These are phyloP conservation scores for Ormia ochracea DNA, from an alignment of 2,888 invertebrate genomes.

Conservation along the genomic window DNA sequence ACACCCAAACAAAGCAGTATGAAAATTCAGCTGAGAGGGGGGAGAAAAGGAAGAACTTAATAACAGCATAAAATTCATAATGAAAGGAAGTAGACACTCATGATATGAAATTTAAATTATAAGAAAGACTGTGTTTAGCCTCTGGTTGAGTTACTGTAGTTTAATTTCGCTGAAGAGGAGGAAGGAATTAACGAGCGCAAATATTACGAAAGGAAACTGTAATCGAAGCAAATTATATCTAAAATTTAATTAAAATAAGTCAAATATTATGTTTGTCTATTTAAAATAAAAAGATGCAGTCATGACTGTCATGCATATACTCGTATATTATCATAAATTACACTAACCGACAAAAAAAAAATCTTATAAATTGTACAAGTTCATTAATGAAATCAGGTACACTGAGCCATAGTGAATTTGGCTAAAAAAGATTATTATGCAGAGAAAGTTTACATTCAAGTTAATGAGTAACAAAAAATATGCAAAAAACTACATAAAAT, in stretches of 20 bases:
- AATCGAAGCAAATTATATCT: not conserved
- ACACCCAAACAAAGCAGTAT: not conserved
- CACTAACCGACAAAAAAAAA: not conserved
- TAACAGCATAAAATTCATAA: constrained; percentile 25
- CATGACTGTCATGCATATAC: not conserved
- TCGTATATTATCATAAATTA: not conserved
- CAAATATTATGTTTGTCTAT: not conserved
- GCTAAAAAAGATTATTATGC: no score
- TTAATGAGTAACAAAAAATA: no score
- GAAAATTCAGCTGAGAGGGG: not conserved
- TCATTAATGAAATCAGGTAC: not conserved
- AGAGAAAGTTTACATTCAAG: no score
- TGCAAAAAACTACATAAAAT: no score
- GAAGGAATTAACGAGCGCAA: not conserved
- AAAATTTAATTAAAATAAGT: not conserved
- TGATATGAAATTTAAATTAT: constrained; percentile 23
- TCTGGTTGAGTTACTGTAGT: not conserved
- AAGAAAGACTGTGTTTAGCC: not conserved
- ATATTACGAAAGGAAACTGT: not conserved
- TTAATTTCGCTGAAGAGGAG: not conserved
- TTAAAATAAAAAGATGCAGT: not conserved
- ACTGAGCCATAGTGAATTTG: not conserved
- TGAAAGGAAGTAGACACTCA: constrained; percentile 43
- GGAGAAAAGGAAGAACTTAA: constrained; percentile 30
- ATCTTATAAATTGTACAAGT: not conserved